These are phyloP conservation scores for Fulica atra DNA, from an alignment of 2,113 vertebrate species.

Conservation along the genomic window DNA sequence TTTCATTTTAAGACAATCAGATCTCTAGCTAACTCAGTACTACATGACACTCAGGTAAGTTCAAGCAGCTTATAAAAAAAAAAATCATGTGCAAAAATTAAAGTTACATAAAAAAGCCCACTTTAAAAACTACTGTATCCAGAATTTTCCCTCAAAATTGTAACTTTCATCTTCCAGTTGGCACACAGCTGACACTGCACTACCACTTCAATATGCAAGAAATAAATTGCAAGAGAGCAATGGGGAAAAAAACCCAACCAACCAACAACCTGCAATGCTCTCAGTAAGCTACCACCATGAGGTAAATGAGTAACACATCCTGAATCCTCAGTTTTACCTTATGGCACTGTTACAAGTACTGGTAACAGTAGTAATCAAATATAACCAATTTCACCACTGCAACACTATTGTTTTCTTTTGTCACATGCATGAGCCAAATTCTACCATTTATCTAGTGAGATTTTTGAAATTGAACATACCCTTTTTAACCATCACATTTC, in stretches of 20 bases:
- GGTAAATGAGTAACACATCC: background rate
- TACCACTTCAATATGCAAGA: background rate
- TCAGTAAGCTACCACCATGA: background rate
- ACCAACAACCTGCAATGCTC: background rate
- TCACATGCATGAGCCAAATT: rapidly evolving
- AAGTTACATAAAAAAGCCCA: background rate
- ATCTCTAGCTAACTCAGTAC: background rate
- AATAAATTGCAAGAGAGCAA: background rate
- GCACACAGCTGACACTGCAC: background rate
- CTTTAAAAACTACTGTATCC: background rate
- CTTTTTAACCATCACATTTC: background rate
- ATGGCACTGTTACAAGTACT: background rate
- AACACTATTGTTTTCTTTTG: background rate
- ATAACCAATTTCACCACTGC: background rate
- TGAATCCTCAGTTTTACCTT: background rate
- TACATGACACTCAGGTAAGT: rapidly evolving
- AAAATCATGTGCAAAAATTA: background rate
- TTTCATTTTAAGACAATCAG: background rate
- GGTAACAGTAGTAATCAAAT: background rate
- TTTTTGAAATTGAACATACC: background rate
- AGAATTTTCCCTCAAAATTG: background rate
- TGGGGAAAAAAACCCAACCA: background rate
- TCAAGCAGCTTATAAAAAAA: background rate
- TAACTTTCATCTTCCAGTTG: background rate
- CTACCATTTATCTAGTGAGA: background rate